Percentiles rank a stretch among this genome's conserved stretches.
Evolutionary conservation across 2,797 vertebrate species (phyloP).

Genomic region (Rallus crepitans): DNA sequence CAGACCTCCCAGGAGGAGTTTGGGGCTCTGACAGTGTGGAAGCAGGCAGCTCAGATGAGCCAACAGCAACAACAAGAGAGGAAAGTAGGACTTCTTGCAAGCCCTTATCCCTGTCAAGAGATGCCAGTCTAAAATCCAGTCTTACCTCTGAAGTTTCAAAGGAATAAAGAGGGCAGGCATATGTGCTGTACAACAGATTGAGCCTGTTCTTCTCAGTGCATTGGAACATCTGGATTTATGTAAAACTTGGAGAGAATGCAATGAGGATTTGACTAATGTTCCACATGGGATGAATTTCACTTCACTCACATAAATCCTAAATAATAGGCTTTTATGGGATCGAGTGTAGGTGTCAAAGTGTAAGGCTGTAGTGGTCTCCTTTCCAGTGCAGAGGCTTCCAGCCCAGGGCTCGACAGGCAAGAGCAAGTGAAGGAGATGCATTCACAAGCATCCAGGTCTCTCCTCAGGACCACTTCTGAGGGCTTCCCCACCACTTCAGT

Average conservation of each 20-base stretch:
- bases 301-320: not conserved
- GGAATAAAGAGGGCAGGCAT: not conserved
- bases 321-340: not conserved
- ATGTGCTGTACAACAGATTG: not conserved
- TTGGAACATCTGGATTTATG: not conserved
- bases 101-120: not conserved
- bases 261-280: not conserved
- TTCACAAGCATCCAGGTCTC: fast-evolving
- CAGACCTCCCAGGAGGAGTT: not conserved
- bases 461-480: not conserved
- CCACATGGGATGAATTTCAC: not conserved
- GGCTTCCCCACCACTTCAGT: fast-evolving
- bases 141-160: not conserved
- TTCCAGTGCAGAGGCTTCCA: not conserved
- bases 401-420: fast-evolving
- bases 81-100: not conserved
- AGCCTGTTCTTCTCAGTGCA: not conserved
- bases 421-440: fast-evolving
- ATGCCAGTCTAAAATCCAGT: not conserved
- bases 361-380: not conserved
- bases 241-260: not conserved
- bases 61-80: not conserved
- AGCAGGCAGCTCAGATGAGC: not conserved
- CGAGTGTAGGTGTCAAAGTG: not conserved
- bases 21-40: not conserved